Base-by-base conservation (phyloP, 2,797 vertebrate genomes). In the Acrocephalus scirpaceus region DNA sequence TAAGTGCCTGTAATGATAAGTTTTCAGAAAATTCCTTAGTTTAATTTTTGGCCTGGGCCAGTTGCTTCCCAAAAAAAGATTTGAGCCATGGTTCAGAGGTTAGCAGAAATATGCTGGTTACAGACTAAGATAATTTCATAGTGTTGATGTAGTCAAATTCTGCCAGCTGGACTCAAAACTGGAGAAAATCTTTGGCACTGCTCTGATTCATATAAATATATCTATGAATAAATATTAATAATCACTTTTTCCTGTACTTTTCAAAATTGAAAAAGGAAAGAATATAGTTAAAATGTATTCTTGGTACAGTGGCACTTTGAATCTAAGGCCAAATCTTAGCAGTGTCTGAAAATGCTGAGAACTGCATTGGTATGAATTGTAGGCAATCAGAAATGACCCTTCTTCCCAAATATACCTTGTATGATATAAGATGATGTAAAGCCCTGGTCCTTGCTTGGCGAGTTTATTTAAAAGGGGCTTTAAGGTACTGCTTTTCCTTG, bases 131-230 rank as follows among this genome's bases (percentile, higher is more conserved):
- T 69, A 71, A 74, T 91, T 91, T 78, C 36, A 26, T 42, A 71
- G 11, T 30, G 27, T 27, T 16, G 16, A 61, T 42, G 16, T 30
- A 74, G 15, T 76, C 40, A 88, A 65, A 92, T 79, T 91, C 81
- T 95, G 82, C 78, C 90, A 95, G 79, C 65, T 96, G 78, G 57
- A 77, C 64, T 77, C 53, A 71, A 66, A 96, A 86, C 13, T 79
- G 29, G 38, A 83, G 34, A 64, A 87, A 56, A 88, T 60, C 7
- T 51, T 60, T 88, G 87, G 53, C 45, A 67, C 20, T 91, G 14
- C 25, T 77, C 38, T 54, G 26, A 88, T 92, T 85, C 57, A 61
- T 56, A 73, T 20, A 74, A 74, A 82, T 66, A 53, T 40, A 88
- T 25, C 45, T 92, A 71, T 32, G 16, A 86, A 92, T 71, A 89